Conservation (phyloP, 1,140 invertebrate species). For the Pachypsylla venusta region DNA sequence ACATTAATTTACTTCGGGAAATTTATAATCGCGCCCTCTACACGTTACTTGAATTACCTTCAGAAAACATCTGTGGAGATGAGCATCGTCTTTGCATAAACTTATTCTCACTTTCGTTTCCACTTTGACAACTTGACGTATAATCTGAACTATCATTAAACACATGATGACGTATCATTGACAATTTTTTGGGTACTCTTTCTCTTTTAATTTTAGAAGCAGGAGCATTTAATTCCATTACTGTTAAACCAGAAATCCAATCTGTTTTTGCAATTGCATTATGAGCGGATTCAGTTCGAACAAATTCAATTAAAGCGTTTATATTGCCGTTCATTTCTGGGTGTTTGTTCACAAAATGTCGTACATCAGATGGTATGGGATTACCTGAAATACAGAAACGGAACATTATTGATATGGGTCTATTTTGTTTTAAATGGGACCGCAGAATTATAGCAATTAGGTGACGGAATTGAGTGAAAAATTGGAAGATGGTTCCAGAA, state of each 20-base stretch:
- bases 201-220: constrained; percentile 29
- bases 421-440: too few relatives aligned
- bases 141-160: constrained; percentile 26
- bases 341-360: constrained; percentile 76
- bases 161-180: constrained; percentile 18
- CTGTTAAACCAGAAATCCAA: constrained; percentile 26
- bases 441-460: too few relatives aligned
- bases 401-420: too few relatives aligned
- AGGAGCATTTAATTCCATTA: constrained; percentile 30
- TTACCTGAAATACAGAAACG: constrained; percentile 39
- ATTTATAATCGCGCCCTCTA: too few relatives aligned
- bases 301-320: constrained; percentile 80
- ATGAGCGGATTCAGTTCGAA: constrained; percentile 66
- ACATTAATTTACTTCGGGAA: too few relatives aligned
- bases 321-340: constrained; percentile 69
- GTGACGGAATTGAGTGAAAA: too few relatives aligned
- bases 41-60: too few relatives aligned
- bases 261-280: constrained; percentile 51
- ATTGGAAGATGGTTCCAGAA: too few relatives aligned
- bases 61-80: constrained; percentile 33
- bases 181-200: constrained; percentile 28
- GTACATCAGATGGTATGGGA: constrained; percentile 70
- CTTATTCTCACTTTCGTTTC: constrained; percentile 41
- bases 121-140: constrained; percentile 45
- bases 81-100: constrained; percentile 36